Base-by-base conservation (phyloP, 2,113 vertebrate genomes). In the Anoplopoma fimbria region DNA sequence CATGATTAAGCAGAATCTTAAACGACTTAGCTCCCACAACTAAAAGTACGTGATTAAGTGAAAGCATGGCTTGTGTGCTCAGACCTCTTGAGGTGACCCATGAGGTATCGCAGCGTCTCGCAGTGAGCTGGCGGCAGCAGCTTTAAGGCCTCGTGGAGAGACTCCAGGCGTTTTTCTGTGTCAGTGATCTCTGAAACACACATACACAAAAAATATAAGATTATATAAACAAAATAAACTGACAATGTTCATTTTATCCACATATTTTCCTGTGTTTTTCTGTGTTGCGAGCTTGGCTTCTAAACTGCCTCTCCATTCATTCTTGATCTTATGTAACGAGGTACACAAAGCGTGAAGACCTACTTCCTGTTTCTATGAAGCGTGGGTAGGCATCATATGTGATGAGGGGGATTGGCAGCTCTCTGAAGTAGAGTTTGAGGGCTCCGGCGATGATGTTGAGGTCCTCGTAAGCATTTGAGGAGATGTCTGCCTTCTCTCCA, bases 401-500 rank as follows among this genome's bases (percentile, higher is more conserved):
- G 94, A 99, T 99, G 91, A 99, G 95, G 68, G 98, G 98, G 91
- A 99, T 99, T 14, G 98, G 98, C 91, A 99, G 95, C 90, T 99
- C 98, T 95, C 98, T 97, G 97, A 99, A 99, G 96, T 99, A 99
- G 72, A 99, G 96, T 93, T 99, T 99, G 91, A 99, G 97, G 61
- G 98, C 98, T 78, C 98, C 98, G 5, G 97, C 97, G 96, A 99
- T 99, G 93, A 99, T 97, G 95, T 99, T 99, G 93, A 99, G 99
- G 94, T 99, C 98, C 95, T 99, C 98, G 90, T 99, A 99, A 88
- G 96, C 95, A 85, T 96, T 98, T 67, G 97, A 95, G 76, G 98
- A 99, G 93, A 99, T 99, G 86, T 99, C 98, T 23, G 97, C 98
- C 90, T 98, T 99, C 89, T 99, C 98, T 73, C 98, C 98, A 76